Conservation (phyloP, 2,113 vertebrate genomes). For the Chlorocebus sabaeus region DNA sequence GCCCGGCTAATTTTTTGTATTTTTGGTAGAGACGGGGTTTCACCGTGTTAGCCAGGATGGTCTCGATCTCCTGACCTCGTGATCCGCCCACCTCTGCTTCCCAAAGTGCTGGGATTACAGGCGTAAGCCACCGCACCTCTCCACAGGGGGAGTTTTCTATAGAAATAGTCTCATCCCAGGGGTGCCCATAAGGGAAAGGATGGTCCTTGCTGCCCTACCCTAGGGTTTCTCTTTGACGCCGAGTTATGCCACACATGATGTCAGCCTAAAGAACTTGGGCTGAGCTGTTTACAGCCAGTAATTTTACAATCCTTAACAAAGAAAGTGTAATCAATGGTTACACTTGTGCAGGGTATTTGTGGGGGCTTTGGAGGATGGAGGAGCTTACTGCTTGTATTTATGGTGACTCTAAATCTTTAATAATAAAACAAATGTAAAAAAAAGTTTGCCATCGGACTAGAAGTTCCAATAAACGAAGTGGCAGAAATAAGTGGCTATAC, state of each 20-base stretch:
- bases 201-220: background rate
- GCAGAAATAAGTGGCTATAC: background rate
- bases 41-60: too few species aligned
- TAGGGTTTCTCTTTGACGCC: background rate
- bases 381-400: constrained; percentile 67
- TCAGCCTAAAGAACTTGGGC: background rate
- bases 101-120: too few species aligned
- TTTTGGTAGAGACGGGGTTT: too few species aligned
- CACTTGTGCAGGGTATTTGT: constrained; percentile 35
- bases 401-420: constrained; percentile 72
- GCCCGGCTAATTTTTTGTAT: too few species aligned
- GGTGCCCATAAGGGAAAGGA: background rate
- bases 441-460: constrained; percentile 17
- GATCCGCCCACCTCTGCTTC: too few species aligned
- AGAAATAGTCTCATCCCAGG: background rate
- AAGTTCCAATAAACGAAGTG: background rate
- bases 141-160: background rate
- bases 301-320: constrained; percentile 43
- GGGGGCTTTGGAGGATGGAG: background rate
- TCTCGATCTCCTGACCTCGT: too few species aligned
- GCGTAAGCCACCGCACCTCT: too few species aligned
- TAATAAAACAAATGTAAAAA: constrained; percentile 55
- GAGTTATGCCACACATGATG: background rate
- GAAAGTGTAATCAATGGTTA: constrained; percentile 42
- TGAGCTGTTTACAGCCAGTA: background rate